Base-by-base conservation (phyloP, 2,888 invertebrate genomes). In the Andrena marginata region DNA sequence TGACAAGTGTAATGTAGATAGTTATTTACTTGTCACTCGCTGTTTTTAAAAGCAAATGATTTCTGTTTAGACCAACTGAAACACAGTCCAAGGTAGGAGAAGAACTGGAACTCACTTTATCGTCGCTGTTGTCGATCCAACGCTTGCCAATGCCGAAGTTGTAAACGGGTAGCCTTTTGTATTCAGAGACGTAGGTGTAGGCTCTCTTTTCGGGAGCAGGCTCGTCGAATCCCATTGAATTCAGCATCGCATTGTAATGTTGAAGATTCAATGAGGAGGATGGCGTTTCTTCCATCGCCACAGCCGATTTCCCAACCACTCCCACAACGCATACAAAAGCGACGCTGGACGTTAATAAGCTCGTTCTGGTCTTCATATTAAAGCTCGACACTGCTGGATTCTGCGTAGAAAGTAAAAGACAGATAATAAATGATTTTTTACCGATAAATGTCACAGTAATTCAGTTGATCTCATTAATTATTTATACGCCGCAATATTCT, bases 131-230 rank as follows among this genome's bases (percentile, higher is more conserved):
- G 33, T 95, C 95, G 71, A 89, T 91, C 92, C 85, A 92, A 94
- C 95, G 56, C 91, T 95, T 90, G 81, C 93, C 90, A 88, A 95
- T 79, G 90, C 94, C 94, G 33, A 94, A 94, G 69, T 93, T 95
- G 75, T 94, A 94, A 1, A 95, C 94, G 0, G 96, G 96, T 6
- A 96, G 94, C 83, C 96, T 94, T 86, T 96, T 96, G 87, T 95
- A 96, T 85, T 96, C 96, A 0, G 96, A 95, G 0, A 96, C 96
- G 89, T 96, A 96, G 89, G 95, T 96, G 90, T 96, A 96, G 62
- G 95, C 95, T 0, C 96, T 95, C 72, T 94, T 94, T 5, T 87
- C 91, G 0, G 87, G 80, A 2, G 56, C 29, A 0, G 84, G 75
- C 29, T 88, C 86, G n/a, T 86, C 87, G 73, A 69, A 56, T 8